Conservation (phyloP, 2,113 vertebrate genomes). For the Cynopterus brachyotis region DNA sequence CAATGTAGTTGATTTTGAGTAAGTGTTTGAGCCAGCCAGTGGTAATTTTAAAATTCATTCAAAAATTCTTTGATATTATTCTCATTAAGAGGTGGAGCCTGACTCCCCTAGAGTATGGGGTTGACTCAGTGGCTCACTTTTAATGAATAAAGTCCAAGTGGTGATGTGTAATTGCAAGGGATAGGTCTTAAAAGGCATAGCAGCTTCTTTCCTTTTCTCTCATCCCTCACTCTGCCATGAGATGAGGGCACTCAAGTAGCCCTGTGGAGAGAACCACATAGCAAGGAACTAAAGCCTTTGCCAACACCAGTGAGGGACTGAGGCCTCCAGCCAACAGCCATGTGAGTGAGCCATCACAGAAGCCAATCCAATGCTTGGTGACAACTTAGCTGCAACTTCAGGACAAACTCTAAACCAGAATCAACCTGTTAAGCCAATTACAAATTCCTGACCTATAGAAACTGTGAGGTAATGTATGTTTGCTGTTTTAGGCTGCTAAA, state of each 20-base stretch:
- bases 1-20: background rate
- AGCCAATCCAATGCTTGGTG: background rate
- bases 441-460: background rate
- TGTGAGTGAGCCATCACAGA: background rate
- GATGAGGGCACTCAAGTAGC: background rate
- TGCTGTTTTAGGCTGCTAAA: background rate
- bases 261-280: background rate
- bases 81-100: background rate
- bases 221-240: background rate
- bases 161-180: background rate
- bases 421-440: background rate
- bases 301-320: background rate
- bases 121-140: background rate
- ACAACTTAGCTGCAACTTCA: background rate
- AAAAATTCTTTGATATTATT: background rate
- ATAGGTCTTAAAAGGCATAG: background rate
- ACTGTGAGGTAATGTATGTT: background rate
- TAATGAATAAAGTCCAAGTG: background rate
- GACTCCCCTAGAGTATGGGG: background rate
- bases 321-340: background rate
- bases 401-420: background rate
- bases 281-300: background rate
- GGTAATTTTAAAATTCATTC: background rate
- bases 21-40: slow-evolving; percentile 22
- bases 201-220: background rate